Conservation (phyloP, 92 coral and sea anemone genomes). For the Virgularia gustaviana region DNA sequence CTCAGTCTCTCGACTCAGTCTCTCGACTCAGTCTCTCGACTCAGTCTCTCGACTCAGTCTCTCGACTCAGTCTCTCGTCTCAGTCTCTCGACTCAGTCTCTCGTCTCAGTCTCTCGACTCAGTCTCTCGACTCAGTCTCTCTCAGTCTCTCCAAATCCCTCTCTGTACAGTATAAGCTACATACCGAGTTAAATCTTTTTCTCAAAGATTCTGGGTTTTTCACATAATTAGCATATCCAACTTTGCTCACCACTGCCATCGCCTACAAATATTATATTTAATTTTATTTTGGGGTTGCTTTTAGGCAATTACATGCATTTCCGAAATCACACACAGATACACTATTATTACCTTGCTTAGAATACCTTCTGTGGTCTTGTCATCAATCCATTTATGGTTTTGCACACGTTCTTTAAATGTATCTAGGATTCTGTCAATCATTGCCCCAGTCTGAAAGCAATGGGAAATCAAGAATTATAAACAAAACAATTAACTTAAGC, state of each 20-base stretch:
- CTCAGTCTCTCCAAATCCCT: background rate
- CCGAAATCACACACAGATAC: background rate
- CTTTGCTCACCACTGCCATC: conserved; percentile 78
- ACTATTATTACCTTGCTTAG: conserved; percentile 68
- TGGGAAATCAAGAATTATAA: no score
- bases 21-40: no score
- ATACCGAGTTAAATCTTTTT: conserved; percentile 69
- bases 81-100: no score
- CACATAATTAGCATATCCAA: conserved; percentile 89
- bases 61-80: no score
- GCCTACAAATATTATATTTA: conserved; percentile 47
- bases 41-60: no score
- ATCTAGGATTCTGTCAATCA: conserved; percentile 81
- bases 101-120: no score
- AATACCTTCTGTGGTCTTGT: conserved; percentile 75
- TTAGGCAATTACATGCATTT: background rate
- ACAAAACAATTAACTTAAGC: background rate
- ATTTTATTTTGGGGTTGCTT: background rate
- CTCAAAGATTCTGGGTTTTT: conserved; percentile 64
- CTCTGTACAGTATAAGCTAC: background rate
- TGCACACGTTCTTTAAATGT: conserved; percentile 77
- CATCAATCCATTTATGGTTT: conserved; percentile 88
- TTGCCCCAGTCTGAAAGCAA: conserved; percentile 64
- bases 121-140: no score
- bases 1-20: no score